These are phyloP conservation scores for Steinernema carpocapsae DNA, from an alignment of 2,888 invertebrate genomes.

Conservation along the genomic window DNA sequence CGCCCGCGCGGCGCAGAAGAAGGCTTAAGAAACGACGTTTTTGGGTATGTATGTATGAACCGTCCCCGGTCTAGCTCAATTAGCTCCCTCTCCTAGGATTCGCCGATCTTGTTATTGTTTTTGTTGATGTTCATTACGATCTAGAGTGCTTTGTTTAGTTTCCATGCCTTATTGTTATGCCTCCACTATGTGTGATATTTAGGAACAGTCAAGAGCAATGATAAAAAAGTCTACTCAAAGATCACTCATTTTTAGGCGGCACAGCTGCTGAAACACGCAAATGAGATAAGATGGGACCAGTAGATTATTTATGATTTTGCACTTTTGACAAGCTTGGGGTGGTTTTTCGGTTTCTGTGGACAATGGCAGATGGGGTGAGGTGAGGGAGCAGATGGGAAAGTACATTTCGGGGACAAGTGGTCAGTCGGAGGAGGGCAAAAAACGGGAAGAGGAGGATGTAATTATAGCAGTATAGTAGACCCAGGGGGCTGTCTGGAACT, in stretches of 20 bases:
- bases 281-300: too few relatives aligned
- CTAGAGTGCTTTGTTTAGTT: background rate
- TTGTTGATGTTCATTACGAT: constrained; percentile 13
- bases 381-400: too few relatives aligned
- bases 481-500: too few relatives aligned
- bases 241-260: too few relatives aligned
- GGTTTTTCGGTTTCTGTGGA: background rate
- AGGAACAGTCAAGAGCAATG: background rate
- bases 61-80: background rate
- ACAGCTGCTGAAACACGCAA: too few relatives aligned
- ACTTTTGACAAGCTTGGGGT: background rate
- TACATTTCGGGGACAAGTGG: too few relatives aligned
- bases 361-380: too few relatives aligned
- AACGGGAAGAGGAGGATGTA: too few relatives aligned
- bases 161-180: too few relatives aligned
- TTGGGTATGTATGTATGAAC: background rate
- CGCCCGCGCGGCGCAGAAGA: constrained; percentile 1
- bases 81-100: too few relatives aligned
- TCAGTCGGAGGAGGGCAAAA: too few relatives aligned
- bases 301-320: constrained; percentile 5
- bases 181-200: background rate
- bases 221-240: background rate
- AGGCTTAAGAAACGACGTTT: background rate
- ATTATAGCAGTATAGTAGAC: too few relatives aligned
- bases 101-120: constrained; percentile 2